Evolutionary conservation across 1,140 invertebrate genomes (phyloP).

Genomic region (Saccostrea cuccullata): DNA sequence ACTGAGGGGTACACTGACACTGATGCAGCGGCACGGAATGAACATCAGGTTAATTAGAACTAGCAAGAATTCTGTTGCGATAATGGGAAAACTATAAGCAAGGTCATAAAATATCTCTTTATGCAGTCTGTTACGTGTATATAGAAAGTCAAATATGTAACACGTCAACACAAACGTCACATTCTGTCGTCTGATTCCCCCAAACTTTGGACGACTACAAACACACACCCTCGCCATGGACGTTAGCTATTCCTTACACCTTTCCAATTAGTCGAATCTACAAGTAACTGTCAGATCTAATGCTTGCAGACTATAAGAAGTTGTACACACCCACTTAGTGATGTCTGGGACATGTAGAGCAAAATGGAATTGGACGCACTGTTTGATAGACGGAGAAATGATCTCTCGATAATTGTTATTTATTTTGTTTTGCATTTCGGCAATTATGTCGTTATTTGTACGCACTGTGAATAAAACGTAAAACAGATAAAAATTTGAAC

Average conservation of each 20-base stretch:
- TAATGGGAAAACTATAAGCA: not conserved
- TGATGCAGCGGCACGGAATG: not conserved
- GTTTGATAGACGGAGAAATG: too few species aligned
- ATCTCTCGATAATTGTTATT: too few species aligned
- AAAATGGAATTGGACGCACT: too few species aligned
- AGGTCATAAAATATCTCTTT: not conserved
- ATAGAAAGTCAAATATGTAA: not conserved
- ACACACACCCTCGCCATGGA: not conserved
- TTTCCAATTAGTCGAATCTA: not conserved
- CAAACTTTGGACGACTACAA: not conserved
- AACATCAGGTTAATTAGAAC: not conserved
- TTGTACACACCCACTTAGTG: not conserved
- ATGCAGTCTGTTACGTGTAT: not conserved
- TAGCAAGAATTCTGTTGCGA: slow-evolving; percentile 18
- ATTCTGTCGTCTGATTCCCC: not conserved
- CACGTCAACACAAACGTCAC: slow-evolving; percentile 28
- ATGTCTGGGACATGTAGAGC: not conserved
- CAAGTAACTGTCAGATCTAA: not conserved
- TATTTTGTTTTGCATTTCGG: too few species aligned
- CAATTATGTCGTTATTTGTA: too few species aligned
- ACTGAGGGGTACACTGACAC: slow-evolving; percentile 11
- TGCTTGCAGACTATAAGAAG: not conserved
- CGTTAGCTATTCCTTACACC: not conserved
- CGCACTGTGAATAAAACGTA: too few species aligned
- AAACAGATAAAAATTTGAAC: too few species aligned